Percentiles rank a stretch among this genome's conserved stretches.
phyloP scores from a whole-genome alignment of 1,140 invertebrate genomes.

The Drosophila saltans region DNA sequence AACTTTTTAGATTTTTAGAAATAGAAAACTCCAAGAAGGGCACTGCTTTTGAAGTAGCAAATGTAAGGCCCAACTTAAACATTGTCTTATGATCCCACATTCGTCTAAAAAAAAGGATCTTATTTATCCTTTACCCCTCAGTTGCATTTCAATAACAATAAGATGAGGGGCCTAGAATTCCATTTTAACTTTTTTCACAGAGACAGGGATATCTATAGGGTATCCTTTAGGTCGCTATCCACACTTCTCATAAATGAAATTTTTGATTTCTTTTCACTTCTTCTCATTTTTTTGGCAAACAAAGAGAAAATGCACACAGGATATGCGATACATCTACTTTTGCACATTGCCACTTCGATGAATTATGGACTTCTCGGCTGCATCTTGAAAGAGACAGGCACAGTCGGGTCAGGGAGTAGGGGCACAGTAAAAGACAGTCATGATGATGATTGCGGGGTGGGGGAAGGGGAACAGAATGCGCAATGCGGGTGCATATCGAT shows the following conservation, averaged over 20 bases:
- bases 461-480: background rate
- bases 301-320: slow-evolving; percentile 59
- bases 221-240: background rate
- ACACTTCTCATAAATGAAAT: background rate
- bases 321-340: slow-evolving; percentile 81
- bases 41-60: no score
- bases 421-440: no score
- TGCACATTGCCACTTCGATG: slow-evolving; percentile 73
- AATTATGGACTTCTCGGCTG: slow-evolving; percentile 63
- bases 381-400: slow-evolving; percentile 50
- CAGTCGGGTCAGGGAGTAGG: background rate
- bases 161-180: no score
- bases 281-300: slow-evolving; percentile 51
- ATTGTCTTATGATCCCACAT: no score
- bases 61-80: no score
- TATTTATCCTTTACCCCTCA: no score
- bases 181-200: no score
- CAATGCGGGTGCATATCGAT: slow-evolving; percentile 78
- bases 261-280: slow-evolving; percentile 1
- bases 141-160: no score
- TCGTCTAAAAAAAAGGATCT: no score
- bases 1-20: no score
- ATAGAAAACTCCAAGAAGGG: no score
- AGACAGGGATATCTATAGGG: background rate
- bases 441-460: background rate